These are phyloP conservation scores for Cebuella pygmaea DNA, from an alignment of 2,797 vertebrate species.

Conservation along the genomic window DNA sequence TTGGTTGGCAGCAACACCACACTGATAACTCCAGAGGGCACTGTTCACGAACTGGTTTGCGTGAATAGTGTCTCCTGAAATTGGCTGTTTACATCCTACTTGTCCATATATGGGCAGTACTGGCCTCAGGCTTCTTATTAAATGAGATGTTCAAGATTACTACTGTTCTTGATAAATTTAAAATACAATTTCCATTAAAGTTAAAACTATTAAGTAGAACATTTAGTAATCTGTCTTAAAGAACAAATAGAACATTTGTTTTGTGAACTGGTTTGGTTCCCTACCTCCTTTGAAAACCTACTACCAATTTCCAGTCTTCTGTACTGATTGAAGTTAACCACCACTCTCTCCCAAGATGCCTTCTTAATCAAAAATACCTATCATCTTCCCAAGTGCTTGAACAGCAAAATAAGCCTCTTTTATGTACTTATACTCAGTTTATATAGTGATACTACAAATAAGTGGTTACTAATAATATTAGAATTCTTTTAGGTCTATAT, in stretches of 20 bases:
- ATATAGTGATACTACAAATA: not conserved
- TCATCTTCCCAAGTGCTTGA: not conserved
- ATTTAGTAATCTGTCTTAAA: not conserved
- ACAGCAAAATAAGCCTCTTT: not conserved
- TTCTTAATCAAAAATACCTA: not conserved
- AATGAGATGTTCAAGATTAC: not conserved
- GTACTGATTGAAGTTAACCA: not conserved
- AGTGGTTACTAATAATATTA: not conserved
- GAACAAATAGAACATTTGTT: not conserved
- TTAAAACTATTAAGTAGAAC: not conserved
- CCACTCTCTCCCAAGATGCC: not conserved
- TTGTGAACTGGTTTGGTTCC: not conserved
- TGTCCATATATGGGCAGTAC: not conserved
- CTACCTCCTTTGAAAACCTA: not conserved
- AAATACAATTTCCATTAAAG: not conserved
- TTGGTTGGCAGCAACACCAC: not conserved
- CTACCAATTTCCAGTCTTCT: not conserved
- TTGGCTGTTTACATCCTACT: not conserved
- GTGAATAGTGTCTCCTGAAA: not conserved
- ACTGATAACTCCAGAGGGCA: not conserved
- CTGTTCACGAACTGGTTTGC: not conserved
- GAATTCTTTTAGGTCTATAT: not conserved
- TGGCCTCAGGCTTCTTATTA: not conserved
- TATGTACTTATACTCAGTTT: not conserved
- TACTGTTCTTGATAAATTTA: not conserved